phyloP scores from a whole-genome alignment of 2,888 invertebrate species.

The Synanthedon myopaeformis region DNA sequence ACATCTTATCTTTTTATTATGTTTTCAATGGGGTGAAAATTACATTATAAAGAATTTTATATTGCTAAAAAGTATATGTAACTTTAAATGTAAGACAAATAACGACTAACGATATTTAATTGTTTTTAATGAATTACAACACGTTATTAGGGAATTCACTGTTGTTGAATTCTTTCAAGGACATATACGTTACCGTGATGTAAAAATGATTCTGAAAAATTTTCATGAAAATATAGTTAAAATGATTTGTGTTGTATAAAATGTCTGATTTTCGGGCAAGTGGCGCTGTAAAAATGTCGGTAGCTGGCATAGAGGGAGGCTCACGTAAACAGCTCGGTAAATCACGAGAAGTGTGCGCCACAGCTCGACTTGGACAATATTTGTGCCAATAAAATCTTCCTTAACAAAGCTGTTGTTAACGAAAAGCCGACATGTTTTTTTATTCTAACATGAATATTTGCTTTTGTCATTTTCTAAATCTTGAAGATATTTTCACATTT shows the following conservation, averaged over 20 bases:
- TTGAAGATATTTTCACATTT: neutral
- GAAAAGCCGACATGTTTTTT: constrained; percentile 51
- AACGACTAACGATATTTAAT: no score
- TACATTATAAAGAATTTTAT: no score
- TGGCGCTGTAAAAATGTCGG: constrained; percentile 53
- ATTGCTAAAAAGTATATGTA: no score
- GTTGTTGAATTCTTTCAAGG: neutral
- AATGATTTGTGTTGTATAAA: constrained; percentile 49
- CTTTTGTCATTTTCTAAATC: constrained; percentile 23
- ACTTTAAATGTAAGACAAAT: no score
- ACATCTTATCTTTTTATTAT: constrained; percentile 1
- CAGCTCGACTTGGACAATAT: constrained; percentile 62
- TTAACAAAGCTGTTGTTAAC: constrained; percentile 65
- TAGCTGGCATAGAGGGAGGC: constrained; percentile 42
- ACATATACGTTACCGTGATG: constrained; percentile 6
- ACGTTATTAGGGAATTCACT: no score
- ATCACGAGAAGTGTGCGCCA: constrained; percentile 55
- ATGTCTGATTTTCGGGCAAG: constrained; percentile 45
- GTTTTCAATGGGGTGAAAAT: constrained; percentile 1
- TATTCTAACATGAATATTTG: constrained; percentile 39
- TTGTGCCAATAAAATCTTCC: constrained; percentile 65
- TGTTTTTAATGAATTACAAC: no score
- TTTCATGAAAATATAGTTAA: constrained; percentile 45
- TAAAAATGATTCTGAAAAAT: constrained; percentile 11
- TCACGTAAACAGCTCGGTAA: constrained; percentile 65